phyloP scores from a whole-genome alignment of 1,140 invertebrate species.

The Calosoma granatense region DNA sequence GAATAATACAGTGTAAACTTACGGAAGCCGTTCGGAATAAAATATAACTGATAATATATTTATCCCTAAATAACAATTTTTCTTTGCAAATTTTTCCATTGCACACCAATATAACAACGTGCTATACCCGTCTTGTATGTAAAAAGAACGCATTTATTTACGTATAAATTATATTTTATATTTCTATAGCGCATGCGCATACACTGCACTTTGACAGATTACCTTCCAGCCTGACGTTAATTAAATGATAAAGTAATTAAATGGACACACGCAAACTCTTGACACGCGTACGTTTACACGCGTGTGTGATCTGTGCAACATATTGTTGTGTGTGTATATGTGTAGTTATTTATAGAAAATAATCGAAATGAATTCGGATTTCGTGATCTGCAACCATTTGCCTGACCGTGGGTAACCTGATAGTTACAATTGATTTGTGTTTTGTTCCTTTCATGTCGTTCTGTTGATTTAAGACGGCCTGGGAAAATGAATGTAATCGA shows the following conservation, averaged over 20 bases:
- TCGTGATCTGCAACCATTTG: background rate
- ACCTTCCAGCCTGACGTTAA: background rate
- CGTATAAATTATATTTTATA: constrained; percentile 5
- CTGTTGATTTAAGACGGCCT: too few species aligned
- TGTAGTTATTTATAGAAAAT: background rate
- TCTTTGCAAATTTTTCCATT: too few species aligned
- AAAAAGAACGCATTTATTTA: background rate
- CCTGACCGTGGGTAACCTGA: background rate
- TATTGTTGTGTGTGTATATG: background rate
- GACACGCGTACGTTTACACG: background rate
- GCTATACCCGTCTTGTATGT: background rate
- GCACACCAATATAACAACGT: too few species aligned
- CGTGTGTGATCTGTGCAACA: background rate
- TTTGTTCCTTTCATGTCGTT: too few species aligned
- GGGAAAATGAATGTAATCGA: too few species aligned
- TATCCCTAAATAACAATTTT: too few species aligned
- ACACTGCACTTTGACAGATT: background rate
- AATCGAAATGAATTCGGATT: background rate
- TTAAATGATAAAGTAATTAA: constrained; percentile 9
- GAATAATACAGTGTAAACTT: too few species aligned
- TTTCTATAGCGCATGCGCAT: background rate
- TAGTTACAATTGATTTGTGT: too few species aligned
- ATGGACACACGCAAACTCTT: background rate
- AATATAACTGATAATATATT: too few species aligned
- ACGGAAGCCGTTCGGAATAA: too few species aligned